phyloP scores from a whole-genome alignment of 2,888 invertebrate genomes.

The Ypsolopha scabrella region DNA sequence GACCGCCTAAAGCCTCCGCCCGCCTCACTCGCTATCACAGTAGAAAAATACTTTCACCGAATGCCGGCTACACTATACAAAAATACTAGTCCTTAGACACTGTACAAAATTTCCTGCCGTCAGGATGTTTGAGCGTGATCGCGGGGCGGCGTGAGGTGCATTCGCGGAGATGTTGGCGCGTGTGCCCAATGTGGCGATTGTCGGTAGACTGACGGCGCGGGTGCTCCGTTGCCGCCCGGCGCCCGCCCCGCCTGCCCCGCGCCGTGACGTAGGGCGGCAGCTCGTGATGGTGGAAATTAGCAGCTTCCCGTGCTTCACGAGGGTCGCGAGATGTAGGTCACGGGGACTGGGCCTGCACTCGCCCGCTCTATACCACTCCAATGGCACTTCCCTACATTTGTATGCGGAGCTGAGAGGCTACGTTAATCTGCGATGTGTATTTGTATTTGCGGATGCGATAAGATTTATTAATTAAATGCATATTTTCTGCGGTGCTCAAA shows the following conservation, averaged over 20 bases:
- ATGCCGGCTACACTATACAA: conserved; percentile 40
- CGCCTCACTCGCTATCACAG: conserved; percentile 52
- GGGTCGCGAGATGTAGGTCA: conserved; percentile 67
- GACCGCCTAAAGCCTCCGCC: conserved; percentile 58
- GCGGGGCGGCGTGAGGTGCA: conserved; percentile 35
- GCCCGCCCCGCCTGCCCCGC: conserved; percentile 27
- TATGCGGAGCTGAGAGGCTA: background rate
- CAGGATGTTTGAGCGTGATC: conserved; percentile 22
- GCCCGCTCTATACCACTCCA: conserved; percentile 35
- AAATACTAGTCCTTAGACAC: conserved; percentile 20
- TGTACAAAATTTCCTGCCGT: conserved; percentile 9
- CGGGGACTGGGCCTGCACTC: conserved; percentile 67
- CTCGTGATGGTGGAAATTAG: conserved; percentile 64
- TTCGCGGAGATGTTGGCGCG: conserved; percentile 39
- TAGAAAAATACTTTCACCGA: conserved; percentile 45
- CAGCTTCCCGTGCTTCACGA: conserved; percentile 61
- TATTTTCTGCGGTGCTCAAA: too few relatives aligned
- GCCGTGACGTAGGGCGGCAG: conserved; percentile 47
- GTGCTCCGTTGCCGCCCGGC: conserved; percentile 32
- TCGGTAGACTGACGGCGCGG: conserved; percentile 52
- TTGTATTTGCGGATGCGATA: too few relatives aligned
- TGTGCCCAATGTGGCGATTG: conserved; percentile 43
- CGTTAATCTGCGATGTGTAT: too few relatives aligned
- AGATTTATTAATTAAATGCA: too few relatives aligned
- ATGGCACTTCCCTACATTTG: background rate